phyloP scores from a whole-genome alignment of 2,113 vertebrate genomes.

The Indicator maculatus region DNA sequence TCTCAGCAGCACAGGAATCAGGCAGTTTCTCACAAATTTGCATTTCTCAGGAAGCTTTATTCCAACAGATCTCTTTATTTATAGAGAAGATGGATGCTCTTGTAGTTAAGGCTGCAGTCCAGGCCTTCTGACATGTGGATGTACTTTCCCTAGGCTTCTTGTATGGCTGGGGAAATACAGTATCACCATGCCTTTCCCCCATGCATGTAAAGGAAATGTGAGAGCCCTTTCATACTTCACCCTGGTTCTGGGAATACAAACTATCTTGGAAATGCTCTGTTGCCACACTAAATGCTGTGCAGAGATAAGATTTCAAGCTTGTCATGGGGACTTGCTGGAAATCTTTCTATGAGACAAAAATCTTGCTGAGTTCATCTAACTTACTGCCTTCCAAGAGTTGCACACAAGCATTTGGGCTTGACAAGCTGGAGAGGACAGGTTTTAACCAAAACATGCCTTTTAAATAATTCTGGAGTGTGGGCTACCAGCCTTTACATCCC shows the following conservation, averaged over 20 bases:
- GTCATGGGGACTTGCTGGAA: rapidly evolving
- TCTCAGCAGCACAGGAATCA: not conserved
- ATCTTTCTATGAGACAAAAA: not conserved
- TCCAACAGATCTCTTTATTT: not conserved
- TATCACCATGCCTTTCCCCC: not conserved
- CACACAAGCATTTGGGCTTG: not conserved
- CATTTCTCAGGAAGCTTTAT: not conserved
- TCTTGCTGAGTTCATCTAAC: not conserved
- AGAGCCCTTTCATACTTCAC: not conserved
- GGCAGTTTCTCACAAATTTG: not conserved
- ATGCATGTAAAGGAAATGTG: not conserved
- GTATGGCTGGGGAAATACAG: not conserved
- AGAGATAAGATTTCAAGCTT: not conserved
- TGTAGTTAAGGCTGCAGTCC: not conserved
- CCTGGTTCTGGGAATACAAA: not conserved
- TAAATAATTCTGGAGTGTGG: not conserved
- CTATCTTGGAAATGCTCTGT: not conserved
- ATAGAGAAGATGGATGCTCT: not conserved
- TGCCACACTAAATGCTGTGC: not conserved
- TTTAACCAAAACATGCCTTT: not conserved
- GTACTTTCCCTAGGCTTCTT: not conserved
- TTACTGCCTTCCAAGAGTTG: not conserved
- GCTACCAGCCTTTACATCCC: not conserved
- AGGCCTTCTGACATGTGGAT: not conserved
- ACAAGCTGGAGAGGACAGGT: not conserved